Conservation (phyloP, 2,113 vertebrate genomes). For the Osmerus mordax region DNA sequence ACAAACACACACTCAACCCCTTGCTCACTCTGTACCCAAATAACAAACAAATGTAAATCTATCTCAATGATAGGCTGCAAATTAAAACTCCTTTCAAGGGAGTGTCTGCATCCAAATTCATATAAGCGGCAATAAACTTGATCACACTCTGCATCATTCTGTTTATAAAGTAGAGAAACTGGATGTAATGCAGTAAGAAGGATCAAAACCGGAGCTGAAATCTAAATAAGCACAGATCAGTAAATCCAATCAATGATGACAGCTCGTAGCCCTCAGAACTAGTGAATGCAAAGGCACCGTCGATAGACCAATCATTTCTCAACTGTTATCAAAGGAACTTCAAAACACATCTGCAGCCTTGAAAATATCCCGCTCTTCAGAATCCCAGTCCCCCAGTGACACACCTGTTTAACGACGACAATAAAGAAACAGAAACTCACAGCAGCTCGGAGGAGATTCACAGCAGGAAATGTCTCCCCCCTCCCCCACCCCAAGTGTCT, state of each 20-base stretch:
- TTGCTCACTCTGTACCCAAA: too few species aligned
- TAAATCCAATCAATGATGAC: neutral
- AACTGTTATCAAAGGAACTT: conserved; percentile 51
- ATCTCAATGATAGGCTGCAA: too few species aligned
- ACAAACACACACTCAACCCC: too few species aligned
- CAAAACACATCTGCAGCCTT: conserved; percentile 34
- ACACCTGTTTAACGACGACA: conserved; percentile 52
- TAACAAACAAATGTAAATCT: too few species aligned
- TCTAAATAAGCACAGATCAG: neutral
- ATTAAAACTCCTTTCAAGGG: too few species aligned
- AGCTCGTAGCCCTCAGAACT: conserved; percentile 1
- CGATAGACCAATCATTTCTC: conserved; percentile 26
- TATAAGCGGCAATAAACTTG: too few species aligned
- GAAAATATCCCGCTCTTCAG: conserved; percentile 32
- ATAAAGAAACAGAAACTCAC: conserved; percentile 45
- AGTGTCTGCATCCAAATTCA: too few species aligned
- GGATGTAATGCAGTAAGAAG: conserved; percentile 26
- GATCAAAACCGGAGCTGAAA: conserved; percentile 30
- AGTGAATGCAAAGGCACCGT: neutral
- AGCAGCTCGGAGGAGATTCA: conserved; percentile 46
- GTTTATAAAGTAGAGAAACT: conserved; percentile 1
- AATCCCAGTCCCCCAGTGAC: conserved; percentile 26
- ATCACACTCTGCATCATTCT: neutral
- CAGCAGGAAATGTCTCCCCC: conserved; percentile 30
- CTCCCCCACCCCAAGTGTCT: too few species aligned